phyloP scores from a whole-genome alignment of 2,888 invertebrate species.

The Patella pellucida region DNA sequence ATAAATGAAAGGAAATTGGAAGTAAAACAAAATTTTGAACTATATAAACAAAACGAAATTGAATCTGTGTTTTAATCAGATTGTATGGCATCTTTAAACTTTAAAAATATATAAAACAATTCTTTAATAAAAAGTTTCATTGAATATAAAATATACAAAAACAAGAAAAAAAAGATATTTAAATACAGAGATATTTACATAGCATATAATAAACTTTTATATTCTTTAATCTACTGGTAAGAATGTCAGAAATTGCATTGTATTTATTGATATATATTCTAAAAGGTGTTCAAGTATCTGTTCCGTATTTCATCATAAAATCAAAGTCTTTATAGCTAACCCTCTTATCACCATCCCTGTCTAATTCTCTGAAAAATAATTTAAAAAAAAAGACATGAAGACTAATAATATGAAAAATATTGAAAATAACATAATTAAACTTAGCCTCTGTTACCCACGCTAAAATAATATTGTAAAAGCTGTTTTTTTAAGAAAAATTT shows the following conservation, averaged over 20 bases:
- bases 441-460: too few species aligned
- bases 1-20: too few species aligned
- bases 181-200: slow-evolving; percentile 9
- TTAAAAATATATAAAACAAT: background rate
- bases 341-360: slow-evolving; percentile 67
- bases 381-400: too few species aligned
- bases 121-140: background rate
- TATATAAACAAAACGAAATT: too few species aligned
- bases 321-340: slow-evolving; percentile 70
- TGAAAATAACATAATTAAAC: too few species aligned
- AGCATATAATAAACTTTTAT: slow-evolving; percentile 16
- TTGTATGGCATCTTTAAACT: background rate
- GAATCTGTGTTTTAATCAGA: too few species aligned
- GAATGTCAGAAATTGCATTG: background rate
- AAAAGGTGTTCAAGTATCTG: slow-evolving; percentile 17
- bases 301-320: slow-evolving; percentile 67
- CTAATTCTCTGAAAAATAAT: slow-evolving; percentile 61
- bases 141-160: background rate
- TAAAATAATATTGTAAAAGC: too few species aligned
- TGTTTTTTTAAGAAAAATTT: too few species aligned
- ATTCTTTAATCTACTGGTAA: too few species aligned
- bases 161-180: background rate
- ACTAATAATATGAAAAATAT: too few species aligned
- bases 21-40: too few species aligned
- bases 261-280: background rate